Base-by-base conservation (phyloP, 2,888 invertebrate genomes). In the Drosophila greeni region DNA sequence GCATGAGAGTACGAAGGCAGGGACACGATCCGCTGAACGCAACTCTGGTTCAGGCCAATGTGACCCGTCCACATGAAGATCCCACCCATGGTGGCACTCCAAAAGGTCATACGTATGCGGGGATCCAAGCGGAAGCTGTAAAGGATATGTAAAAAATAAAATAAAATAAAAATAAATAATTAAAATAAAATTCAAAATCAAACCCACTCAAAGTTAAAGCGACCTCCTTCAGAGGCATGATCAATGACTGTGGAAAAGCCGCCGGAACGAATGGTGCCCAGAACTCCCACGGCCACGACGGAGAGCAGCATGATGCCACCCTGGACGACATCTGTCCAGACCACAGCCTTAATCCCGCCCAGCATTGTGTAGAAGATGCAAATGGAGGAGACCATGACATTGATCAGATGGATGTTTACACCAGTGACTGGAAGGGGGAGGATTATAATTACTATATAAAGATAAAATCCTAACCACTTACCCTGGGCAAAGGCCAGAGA, bases 11-110 rank as follows among this genome's bases (percentile, higher is more conserved):
- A 87, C 0, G 90, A 90, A 2, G 92, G 91, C 59, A 94, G 88
- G 1, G 93, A 91, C 26, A 92, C 90, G 72, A 93, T 92, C 61
- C 94, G 90, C 82, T 94, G 94, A 0, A 94, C 93, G 90, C 93
- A 93, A 49, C 92, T 92, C 87, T 94, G 94, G 87, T 93, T 93
- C 18, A 93, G 91, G 7, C 92, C 91, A 79, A 93, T 92, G 74
- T 92, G 92, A 3, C 92, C 91, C 11, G 92, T 90, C 91, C 92
- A 92, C 75, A 92, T 91, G 14, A 91, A 86, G 64, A 91, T 90
- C 14, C 93, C 92, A 12, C 92, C 92, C 58, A 93, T 87, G 16
- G 92, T 81, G 26, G 92, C 90, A 37, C 91, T 90, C 91, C 92
- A 93, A 16, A 93, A 89, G 0, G 93, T 92, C 67, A 92, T 91